phyloP scores from a whole-genome alignment of 1,140 invertebrate genomes.

The Aplysia californica region DNA sequence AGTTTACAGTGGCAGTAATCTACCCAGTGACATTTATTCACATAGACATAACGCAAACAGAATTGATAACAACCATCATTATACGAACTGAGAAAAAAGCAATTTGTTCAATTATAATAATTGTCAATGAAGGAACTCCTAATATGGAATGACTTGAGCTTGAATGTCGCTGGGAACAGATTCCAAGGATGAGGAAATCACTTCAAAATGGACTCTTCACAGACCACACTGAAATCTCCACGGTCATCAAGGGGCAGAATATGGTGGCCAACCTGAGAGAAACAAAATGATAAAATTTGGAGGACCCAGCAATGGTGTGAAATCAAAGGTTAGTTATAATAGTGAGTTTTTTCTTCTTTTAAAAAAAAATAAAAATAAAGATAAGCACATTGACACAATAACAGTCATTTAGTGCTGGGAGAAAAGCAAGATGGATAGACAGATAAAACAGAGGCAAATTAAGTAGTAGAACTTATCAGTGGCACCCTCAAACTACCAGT shows the following conservation, averaged over 20 bases:
- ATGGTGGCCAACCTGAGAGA: constrained; percentile 55
- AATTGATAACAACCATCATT: too few species aligned
- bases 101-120: too few species aligned
- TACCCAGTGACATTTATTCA: too few species aligned
- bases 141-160: too few species aligned
- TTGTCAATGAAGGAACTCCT: too few species aligned
- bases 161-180: too few species aligned
- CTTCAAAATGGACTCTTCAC: constrained; percentile 45
- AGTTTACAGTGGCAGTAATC: too few species aligned
- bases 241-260: constrained; percentile 53
- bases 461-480: too few species aligned
- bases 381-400: background rate
- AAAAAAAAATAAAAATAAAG: background rate
- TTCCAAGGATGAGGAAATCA: too few species aligned
- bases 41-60: too few species aligned
- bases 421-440: background rate
- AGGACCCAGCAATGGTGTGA: background rate
- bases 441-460: background rate
- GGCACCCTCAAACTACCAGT: too few species aligned
- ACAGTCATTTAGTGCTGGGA: background rate
- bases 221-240: constrained; percentile 51
- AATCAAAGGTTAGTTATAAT: background rate
- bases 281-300: constrained; percentile 8
- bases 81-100: too few species aligned
- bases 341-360: background rate